Evolutionary conservation across 2,888 invertebrate genomes (phyloP), one percentile per base, ranked within the genome.

Genomic region (Crocallis elinguaria): DNA sequence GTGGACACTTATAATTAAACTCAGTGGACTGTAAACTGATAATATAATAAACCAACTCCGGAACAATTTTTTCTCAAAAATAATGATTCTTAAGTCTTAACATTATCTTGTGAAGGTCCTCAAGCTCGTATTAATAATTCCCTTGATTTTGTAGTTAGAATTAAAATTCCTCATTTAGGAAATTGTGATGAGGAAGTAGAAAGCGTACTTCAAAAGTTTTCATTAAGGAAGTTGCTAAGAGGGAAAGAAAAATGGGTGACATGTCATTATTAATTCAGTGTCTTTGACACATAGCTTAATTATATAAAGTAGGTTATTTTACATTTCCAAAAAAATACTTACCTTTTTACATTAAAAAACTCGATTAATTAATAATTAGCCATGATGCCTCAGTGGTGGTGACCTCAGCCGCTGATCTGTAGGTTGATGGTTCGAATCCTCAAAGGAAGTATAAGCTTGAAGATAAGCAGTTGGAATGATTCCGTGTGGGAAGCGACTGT

Each of bases 231-330:
- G 29, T 38, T 7, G 27, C 44, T 52, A 51, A 39, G 39, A 35
- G 32, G 30, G 38, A 45, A 54, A 48, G 54, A 58, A 50, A 54
- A 59, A 50, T 53, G 48, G 55, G 53, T 55, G 62, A 57, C 62
- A 62, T 57, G 49, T 57, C 33, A 38, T 62, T 62, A 57, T 57
- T 59, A 55, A 62, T 62, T 49, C 51, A 54, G 53, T 49, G 38
- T 44, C 29, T 37, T 27, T 2, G n/a, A 17, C 9, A 14, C 32
- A 43, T 38, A 53, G 53, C 5, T 4, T 0, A 23, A 32, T 12
- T 23, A 11, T 4, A 5, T 12, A 25, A 27, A 45, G 33, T 14
- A 30, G 23, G 12, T 11, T n/a, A n/a, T n/a, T n/a, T n/a, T n/a
- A n/a, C 2, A 21, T 25, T 33, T 7, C 25, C 3, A 25, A 3